Percentiles rank a stretch among this genome's conserved stretches.
phyloP scores from a whole-genome alignment of 1,140 invertebrate genomes.

The Elymnias hypermnestra region DNA sequence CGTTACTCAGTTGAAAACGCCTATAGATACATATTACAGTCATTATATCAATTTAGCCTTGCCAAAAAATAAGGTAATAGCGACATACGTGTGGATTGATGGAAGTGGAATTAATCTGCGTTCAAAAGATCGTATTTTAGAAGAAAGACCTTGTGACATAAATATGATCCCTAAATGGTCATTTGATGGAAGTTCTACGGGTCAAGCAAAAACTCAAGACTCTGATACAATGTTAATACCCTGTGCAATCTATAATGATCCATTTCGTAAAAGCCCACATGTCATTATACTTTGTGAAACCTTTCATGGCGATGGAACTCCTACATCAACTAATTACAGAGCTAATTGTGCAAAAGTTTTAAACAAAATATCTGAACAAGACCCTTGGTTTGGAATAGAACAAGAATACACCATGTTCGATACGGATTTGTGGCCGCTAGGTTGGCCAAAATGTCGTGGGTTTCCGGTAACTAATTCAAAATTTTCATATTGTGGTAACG shows the following conservation, averaged over 20 bases:
- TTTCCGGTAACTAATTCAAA: conserved; percentile 75
- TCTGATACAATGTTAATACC: conserved; percentile 95
- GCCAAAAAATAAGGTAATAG: conserved; percentile 82
- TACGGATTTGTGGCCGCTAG: conserved; percentile 85
- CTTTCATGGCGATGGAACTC: conserved; percentile 52
- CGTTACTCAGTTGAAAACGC: conserved; percentile 22
- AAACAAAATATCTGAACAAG: conserved; percentile 81
- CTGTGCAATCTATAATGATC: conserved; percentile 93
- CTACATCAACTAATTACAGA: conserved; percentile 84
- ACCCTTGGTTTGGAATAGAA: conserved; percentile 96
- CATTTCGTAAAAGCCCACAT: conserved; percentile 91
- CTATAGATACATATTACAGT: conserved; percentile 68
- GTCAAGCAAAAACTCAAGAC: conserved; percentile 84
- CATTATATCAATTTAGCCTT: conserved; percentile 82
- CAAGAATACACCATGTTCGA: conserved; percentile 91
- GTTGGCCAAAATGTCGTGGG: conserved; percentile 92
- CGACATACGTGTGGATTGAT: conserved; percentile 94
- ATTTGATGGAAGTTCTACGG: conserved; percentile 94
- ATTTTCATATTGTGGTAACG: conserved; percentile 88
- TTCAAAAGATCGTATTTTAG: conserved; percentile 86
- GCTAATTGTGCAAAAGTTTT: conserved; percentile 84
- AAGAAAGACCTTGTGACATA: conserved; percentile 80
- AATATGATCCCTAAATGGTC: conserved; percentile 93
- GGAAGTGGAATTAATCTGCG: conserved; percentile 89
- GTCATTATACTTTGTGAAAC: conserved; percentile 91